Conservation (phyloP, 2,113 vertebrate species). For the Ptilorrhoa leucosticta region DNA sequence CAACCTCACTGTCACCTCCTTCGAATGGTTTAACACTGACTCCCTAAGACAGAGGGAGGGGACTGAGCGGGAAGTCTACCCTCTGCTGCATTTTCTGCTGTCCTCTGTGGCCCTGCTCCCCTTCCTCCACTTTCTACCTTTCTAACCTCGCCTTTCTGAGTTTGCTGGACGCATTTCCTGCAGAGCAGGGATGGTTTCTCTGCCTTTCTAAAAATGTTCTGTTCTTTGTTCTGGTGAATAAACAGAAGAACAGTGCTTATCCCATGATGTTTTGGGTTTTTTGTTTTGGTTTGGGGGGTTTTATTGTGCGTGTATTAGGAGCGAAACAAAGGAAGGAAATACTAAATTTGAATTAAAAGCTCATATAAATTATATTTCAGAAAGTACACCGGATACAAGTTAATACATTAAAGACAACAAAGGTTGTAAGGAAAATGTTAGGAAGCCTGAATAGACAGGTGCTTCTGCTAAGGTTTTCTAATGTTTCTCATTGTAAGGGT, state of each 20-base stretch:
- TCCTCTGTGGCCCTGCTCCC: background rate
- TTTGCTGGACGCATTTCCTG: background rate
- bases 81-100: background rate
- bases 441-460: background rate
- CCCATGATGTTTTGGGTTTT: background rate
- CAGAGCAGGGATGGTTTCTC: background rate
- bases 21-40: too few species aligned
- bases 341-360: background rate
- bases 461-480: background rate
- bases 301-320: background rate
- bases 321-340: slow-evolving; percentile 35
- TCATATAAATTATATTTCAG: slow-evolving; percentile 27
- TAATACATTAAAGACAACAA: background rate
- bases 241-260: slow-evolving; percentile 1
- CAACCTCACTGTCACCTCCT: background rate
- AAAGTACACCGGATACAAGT: slow-evolving; percentile 34
- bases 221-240: slow-evolving; percentile 16
- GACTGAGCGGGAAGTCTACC: background rate
- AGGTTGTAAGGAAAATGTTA: background rate
- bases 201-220: background rate
- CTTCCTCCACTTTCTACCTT: background rate
- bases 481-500: background rate
- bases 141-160: background rate
- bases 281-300: background rate
- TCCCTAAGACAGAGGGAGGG: background rate